Conservation (phyloP, 2,797 vertebrate genomes). For the Cygnus olor region DNA sequence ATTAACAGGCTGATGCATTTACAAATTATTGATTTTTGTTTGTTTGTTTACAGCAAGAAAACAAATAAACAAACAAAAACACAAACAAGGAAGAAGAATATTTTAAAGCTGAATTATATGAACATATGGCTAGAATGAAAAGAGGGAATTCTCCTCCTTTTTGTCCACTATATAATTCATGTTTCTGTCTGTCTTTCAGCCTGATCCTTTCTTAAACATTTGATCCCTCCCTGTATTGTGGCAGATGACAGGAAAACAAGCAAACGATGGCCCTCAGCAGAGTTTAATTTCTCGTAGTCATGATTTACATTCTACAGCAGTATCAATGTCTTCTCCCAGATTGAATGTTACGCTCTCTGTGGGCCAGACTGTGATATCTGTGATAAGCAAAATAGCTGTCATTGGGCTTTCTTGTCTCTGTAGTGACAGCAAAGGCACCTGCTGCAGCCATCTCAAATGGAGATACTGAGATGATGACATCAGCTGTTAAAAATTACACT, state of each 20-base stretch:
- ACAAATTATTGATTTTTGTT: not conserved
- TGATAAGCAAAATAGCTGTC: not conserved
- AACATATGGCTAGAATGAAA: not conserved
- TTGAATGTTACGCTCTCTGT: not conserved
- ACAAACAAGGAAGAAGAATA: accelerated
- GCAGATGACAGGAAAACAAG: not conserved
- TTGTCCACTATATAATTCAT: not conserved
- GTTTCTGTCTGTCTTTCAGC: not conserved
- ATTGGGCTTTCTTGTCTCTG: not conserved
- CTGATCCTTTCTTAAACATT: not conserved
- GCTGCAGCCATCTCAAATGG: not conserved
- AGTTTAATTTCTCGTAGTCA: not conserved
- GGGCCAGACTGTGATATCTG: not conserved
- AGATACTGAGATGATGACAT: not conserved
- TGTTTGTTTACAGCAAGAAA: not conserved
- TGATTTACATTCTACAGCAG: not conserved
- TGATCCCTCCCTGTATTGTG: not conserved
- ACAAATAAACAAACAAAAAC: no score
- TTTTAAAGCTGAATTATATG: not conserved
- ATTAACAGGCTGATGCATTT: not conserved
- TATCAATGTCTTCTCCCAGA: not conserved
- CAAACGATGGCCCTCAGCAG: not conserved
- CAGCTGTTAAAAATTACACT: not conserved
- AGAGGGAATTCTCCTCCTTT: not conserved
- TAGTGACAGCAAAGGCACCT: not conserved